Evolutionary conservation across 2,888 invertebrate species (phyloP).

Genomic region (Orchesellides sinensis): DNA sequence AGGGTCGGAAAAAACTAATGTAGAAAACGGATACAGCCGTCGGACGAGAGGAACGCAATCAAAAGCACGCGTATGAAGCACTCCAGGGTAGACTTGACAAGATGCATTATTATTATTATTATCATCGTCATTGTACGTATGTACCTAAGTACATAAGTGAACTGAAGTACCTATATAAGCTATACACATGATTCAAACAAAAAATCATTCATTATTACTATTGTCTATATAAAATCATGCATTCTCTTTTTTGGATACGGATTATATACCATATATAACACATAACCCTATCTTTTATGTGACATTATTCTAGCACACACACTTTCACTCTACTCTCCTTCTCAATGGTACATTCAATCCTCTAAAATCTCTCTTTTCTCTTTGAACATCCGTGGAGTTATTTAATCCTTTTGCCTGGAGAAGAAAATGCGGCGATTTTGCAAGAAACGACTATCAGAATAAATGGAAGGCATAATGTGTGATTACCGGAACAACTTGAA

Average conservation of each 20-base stretch:
- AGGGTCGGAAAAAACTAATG: constrained; percentile 17
- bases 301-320: constrained; percentile 49
- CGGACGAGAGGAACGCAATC: constrained; percentile 16
- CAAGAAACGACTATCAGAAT: constrained; percentile 60
- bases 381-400: constrained; percentile 57
- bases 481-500: constrained; percentile 63
- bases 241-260: constrained; percentile 7
- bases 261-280: neutral
- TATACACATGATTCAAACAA: neutral
- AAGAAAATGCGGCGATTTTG: constrained; percentile 62
- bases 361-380: constrained; percentile 49
- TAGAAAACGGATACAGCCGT: constrained; percentile 33
- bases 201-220: no score
- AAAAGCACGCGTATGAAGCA: constrained; percentile 38
- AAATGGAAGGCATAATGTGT: constrained; percentile 63
- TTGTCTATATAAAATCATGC: neutral
- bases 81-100: constrained; percentile 44
- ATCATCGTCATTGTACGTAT: constrained; percentile 10
- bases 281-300: constrained; percentile 30
- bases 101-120: constrained; percentile 56
- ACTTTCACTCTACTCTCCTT: constrained; percentile 15
- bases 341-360: constrained; percentile 48
- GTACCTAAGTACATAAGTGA: neutral
- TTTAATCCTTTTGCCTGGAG: constrained; percentile 56
- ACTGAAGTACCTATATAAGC: neutral